Percentiles rank a stretch among this genome's conserved stretches.
phyloP scores from a whole-genome alignment of 2,113 vertebrate species.

The Nannobrachium achirus region DNA sequence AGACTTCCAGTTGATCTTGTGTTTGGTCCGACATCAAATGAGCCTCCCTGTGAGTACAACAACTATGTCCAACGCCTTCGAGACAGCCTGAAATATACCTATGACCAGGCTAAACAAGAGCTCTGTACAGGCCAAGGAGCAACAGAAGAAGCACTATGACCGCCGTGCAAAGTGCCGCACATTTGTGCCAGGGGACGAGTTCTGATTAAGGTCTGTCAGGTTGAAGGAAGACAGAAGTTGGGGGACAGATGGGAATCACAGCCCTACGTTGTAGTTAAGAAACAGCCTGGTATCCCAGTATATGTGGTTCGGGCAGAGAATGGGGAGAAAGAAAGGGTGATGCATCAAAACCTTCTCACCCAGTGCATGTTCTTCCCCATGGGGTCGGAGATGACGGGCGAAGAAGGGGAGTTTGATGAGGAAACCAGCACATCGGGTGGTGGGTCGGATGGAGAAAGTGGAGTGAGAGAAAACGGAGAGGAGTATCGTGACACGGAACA shows the following conservation, averaged over 20 bases:
- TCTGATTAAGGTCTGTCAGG: conserved; percentile 18
- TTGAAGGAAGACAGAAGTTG: conserved; percentile 25
- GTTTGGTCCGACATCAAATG: background rate
- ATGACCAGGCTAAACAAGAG: background rate
- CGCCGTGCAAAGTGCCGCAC: background rate
- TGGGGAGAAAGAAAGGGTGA: conserved; percentile 8
- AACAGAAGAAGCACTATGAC: conserved; percentile 33
- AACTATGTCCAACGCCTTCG: background rate
- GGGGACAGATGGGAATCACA: conserved; percentile 19
- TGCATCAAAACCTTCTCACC: conserved; percentile 20
- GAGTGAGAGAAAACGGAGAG: background rate
- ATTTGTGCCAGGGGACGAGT: conserved; percentile 26
- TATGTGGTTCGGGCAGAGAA: conserved; percentile 21
- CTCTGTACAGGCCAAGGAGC: too few relatives aligned
- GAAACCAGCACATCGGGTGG: too few relatives aligned
- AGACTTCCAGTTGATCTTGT: background rate
- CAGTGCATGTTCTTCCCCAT: conserved; percentile 29
- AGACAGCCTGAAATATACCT: background rate
- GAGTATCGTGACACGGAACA: background rate
- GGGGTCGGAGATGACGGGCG: background rate
- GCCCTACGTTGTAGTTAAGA: conserved; percentile 17
- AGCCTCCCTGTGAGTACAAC: background rate
- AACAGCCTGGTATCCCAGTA: conserved; percentile 14
- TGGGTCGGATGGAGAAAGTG: background rate
- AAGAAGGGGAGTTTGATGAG: too few relatives aligned